Evolutionary conservation across 53 echinoderm and acorn worm genomes (phyloP).

Genomic region (Luidia sarsii): DNA sequence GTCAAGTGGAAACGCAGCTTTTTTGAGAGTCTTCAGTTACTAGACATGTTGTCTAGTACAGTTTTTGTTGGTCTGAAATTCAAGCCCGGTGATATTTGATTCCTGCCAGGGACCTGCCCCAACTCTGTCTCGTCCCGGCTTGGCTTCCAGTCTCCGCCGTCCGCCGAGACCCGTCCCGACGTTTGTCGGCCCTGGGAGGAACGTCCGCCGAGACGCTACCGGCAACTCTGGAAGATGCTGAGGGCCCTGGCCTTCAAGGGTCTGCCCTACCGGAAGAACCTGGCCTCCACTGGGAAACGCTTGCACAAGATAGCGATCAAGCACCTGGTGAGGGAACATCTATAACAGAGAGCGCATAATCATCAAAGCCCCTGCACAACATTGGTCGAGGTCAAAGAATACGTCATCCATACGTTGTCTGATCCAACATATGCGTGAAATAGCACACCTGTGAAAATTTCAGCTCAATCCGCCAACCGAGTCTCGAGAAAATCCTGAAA

Average conservation of each 20-base stretch:
- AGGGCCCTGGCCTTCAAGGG: conserved; percentile 10
- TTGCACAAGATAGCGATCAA: conserved; percentile 47
- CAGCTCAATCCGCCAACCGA: too few relatives aligned
- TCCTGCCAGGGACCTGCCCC: conserved; percentile 45
- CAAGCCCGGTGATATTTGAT: too few relatives aligned
- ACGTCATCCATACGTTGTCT: too few relatives aligned
- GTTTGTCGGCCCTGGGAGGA: conserved; percentile 57
- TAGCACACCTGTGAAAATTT: too few relatives aligned
- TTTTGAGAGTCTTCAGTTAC: background rate
- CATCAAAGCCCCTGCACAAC: too few relatives aligned
- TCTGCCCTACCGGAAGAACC: conserved; percentile 29
- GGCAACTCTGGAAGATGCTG: conserved; percentile 50
- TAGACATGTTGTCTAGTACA: too few relatives aligned
- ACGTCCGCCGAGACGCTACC: conserved; percentile 45
- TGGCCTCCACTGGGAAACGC: conserved; percentile 17
- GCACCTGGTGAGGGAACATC: conserved; percentile 55
- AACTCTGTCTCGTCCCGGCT: conserved; percentile 19
- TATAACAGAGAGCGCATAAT: too few relatives aligned
- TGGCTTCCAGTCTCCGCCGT: background rate
- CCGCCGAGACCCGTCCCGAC: background rate
- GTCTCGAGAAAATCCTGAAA: too few relatives aligned
- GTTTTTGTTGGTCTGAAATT: too few relatives aligned
- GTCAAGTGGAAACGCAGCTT: too few relatives aligned
- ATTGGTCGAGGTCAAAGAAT: too few relatives aligned
- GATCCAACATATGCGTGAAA: too few relatives aligned